A percentile compares a stretch with the other conserved stretches of the same genome.
Conservation (phyloP, 2,888 invertebrate genomes). For the Adelognathus sp. region DNA sequence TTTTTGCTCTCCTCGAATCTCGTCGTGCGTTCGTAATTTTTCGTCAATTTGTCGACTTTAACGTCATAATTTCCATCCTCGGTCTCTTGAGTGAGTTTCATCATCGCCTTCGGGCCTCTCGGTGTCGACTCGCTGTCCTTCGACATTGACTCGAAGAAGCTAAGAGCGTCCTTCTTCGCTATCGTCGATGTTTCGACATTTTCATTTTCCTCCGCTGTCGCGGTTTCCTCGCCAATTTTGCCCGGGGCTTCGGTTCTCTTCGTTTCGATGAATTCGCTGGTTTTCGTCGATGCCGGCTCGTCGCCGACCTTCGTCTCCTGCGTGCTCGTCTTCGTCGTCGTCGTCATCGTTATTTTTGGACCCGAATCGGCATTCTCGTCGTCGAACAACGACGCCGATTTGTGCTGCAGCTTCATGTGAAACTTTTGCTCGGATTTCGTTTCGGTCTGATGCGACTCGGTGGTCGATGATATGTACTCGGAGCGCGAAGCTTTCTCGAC, state of each 20-base stretch:
- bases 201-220: slow-evolving; percentile 73
- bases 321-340: slow-evolving; percentile 56
- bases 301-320: slow-evolving; percentile 56
- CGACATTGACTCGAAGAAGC: slow-evolving; percentile 86
- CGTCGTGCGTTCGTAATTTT: slow-evolving; percentile 77
- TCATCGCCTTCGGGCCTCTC: slow-evolving; percentile 79
- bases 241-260: slow-evolving; percentile 50
- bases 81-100: slow-evolving; percentile 72
- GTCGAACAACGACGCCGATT: slow-evolving; percentile 72
- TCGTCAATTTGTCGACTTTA: slow-evolving; percentile 77
- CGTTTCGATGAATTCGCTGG: slow-evolving; percentile 57
- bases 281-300: slow-evolving; percentile 59
- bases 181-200: slow-evolving; percentile 84
- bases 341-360: slow-evolving; percentile 57
- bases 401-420: slow-evolving; percentile 79
- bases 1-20: slow-evolving; percentile 75
- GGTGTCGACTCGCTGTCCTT: slow-evolving; percentile 79
- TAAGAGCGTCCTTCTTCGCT: slow-evolving; percentile 85
- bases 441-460: slow-evolving; percentile 77
- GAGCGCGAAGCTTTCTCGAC: slow-evolving; percentile 72
- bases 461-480: slow-evolving; percentile 77
- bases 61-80: slow-evolving; percentile 75
- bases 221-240: slow-evolving; percentile 20
- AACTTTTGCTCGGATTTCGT: slow-evolving; percentile 79
- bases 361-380: slow-evolving; percentile 57